A percentile compares a stretch with the other conserved stretches of the same genome.
phyloP scores from a whole-genome alignment of 1,140 invertebrate species.

The Drosophila teissieri region DNA sequence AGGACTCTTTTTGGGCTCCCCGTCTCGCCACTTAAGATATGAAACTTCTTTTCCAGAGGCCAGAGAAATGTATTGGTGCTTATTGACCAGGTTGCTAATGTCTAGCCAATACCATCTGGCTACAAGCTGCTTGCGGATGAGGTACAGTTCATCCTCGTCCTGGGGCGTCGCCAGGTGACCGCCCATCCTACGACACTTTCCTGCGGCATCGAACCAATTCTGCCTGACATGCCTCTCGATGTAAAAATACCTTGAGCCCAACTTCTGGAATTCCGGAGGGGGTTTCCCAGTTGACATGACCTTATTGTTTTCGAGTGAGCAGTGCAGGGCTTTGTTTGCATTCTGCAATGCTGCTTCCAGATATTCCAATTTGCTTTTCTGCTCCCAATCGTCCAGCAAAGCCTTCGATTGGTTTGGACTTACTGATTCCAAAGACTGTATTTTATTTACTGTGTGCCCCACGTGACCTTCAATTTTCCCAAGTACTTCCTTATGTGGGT shows the following conservation, averaged over 20 bases:
- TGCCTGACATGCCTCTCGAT: background rate
- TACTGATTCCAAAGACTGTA: background rate
- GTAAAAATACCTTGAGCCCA: conserved; percentile 5
- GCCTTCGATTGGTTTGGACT: background rate
- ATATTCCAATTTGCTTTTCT: background rate
- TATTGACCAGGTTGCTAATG: background rate
- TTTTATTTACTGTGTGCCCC: background rate
- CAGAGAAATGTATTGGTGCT: background rate
- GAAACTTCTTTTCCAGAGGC: background rate
- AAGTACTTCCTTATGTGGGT: background rate
- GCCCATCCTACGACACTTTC: background rate
- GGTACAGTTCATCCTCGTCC: background rate
- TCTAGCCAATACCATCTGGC: background rate
- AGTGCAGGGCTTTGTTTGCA: background rate
- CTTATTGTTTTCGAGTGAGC: background rate
- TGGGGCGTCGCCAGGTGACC: conserved; percentile 2
- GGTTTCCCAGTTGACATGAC: background rate
- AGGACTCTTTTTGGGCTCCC: background rate
- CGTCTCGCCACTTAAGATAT: background rate
- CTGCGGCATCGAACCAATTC: conserved; percentile 1
- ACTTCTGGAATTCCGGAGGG: background rate
- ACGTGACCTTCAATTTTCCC: background rate
- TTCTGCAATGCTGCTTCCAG: background rate
- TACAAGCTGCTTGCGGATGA: background rate
- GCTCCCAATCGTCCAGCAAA: background rate